Percentiles rank a stretch among this genome's conserved stretches.
Evolutionary conservation across 92 coral and sea anemone species (phyloP).

Genomic region (Phenganax stokvisi): DNA sequence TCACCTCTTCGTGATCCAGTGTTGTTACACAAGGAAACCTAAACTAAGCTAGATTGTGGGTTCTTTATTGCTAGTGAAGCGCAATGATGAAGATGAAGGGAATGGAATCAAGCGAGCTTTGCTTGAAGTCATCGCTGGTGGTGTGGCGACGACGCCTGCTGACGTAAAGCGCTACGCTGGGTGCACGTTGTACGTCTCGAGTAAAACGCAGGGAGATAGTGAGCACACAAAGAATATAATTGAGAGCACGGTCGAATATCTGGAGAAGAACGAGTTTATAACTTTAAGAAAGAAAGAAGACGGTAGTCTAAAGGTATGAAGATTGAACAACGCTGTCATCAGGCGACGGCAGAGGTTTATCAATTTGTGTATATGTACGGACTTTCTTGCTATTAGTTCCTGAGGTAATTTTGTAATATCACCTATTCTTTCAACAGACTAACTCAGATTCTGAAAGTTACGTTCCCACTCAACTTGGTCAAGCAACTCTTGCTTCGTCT

Average conservation of each 20-base stretch:
- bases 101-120: conserved; percentile 85
- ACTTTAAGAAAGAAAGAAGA: conserved; percentile 61
- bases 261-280: conserved; percentile 83
- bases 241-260: conserved; percentile 60
- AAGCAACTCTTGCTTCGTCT: conserved; percentile 91
- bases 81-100: conserved; percentile 70
- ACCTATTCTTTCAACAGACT: conserved; percentile 12
- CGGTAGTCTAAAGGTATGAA: background rate
- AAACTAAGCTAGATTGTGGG: background rate
- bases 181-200: conserved; percentile 89
- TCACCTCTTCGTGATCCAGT: background rate
- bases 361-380: too few relatives aligned
- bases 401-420: background rate
- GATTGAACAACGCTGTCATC: background rate
- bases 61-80: background rate
- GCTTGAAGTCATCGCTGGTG: conserved; percentile 94
- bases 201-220: conserved; percentile 50
- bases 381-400: background rate
- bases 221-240: conserved; percentile 53
- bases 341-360: background rate
- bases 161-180: conserved; percentile 95
- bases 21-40: background rate
- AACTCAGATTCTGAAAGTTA: conserved; percentile 50
- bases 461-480: conserved; percentile 91
- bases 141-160: conserved; percentile 71